Base-by-base conservation (phyloP, 92 coral and sea anemone species). In the Actinostola sp. region DNA sequence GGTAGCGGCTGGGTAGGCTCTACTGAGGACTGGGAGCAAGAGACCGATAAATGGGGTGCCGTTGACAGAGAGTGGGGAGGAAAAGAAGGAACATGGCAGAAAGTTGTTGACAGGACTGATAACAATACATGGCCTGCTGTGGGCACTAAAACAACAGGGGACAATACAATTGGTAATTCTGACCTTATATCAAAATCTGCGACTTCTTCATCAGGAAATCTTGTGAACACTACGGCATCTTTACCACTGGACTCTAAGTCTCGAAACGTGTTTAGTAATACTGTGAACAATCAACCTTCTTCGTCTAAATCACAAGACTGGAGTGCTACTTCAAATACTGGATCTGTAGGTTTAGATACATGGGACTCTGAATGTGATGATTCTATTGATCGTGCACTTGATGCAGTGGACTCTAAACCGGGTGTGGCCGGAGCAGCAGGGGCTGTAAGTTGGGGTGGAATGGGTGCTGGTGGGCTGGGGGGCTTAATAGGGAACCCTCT, bases 121-220 rank as follows among this genome's bases (percentile, higher is more conserved):
- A 82, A 78, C 53, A 97, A 93, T 72, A 82, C 97, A 65, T 93
- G 98, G 98, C 98, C 98, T 1, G 75, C 94, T 62, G 92, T 93
- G 16, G 94, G 97, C 68, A 81, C 76, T 57, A 88, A 91, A 63
- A 82, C 85, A 13, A 52, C 90, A 41, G 61, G 69, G 35, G 43
- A 68, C 19, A 43, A 21, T 50, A 19, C 49, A 30, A 29, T 26
- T 9, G 17, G 46, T 68, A 34, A 48, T 39, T 6, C 34, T 13
- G 19, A 20, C 32, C 20, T 28, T 10, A 68, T 32, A 50, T 43
- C 49, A 1, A 51, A 68, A 51, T 43, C 74, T 45, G n/a, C 52
- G 12, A 27, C 41, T 33, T 19, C 48, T 15, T 30, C 72, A 19
- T 66, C 72, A 46, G 72, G 56, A 16, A 43, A 29, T 19, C 42